Base-by-base conservation (phyloP, 2,888 invertebrate species). In the Laspeyria flexula region DNA sequence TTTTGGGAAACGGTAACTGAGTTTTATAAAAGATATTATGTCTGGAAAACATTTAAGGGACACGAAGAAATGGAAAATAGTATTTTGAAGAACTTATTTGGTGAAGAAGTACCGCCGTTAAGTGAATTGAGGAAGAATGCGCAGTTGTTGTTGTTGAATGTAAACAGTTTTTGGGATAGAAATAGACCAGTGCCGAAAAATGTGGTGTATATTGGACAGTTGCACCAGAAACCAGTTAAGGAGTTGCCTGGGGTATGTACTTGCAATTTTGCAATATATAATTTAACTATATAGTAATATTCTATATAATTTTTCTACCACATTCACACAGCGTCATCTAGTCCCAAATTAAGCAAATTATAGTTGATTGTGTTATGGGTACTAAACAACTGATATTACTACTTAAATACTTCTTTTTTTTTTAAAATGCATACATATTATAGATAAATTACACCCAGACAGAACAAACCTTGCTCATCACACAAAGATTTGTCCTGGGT, bases 181-280 rank as follows among this genome's bases (percentile, higher is more conserved):
- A 76, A 77, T 40, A 54, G 68, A 5, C 90, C 92, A 1, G 43
- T 83, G 7, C 77, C 87, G 1, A 79, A 84, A 1, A 76, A 74
- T 43, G 68, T 85, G 3, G 53, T 90, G 1, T 79, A 80, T 47
- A 77, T 88, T 44, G 83, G 86, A 35, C 83, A 86, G 10, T 43
- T 83, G n/a, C 85, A 86, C 51, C 65, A 81, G 11, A 73, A 68
- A n/a, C 70, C 75, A 7, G 50, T 70, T 3, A 75, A 81, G 29
- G 62, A 76, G 1, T 61, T 92, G 30, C 85, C 88, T 3, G 54
- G 67, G 57, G 76, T 75, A 52, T 47, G 33, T 27, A 4, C 31
- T 15, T 1, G 11, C 7, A 0, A 12, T 27, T 27, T 5, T 2
- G 27, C n/a, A n/a, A n/a, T n/a, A n/a, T n/a, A n/a, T n/a, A n/a